phyloP scores from a whole-genome alignment of 2,888 invertebrate species.

The Nomada hirtipes region DNA sequence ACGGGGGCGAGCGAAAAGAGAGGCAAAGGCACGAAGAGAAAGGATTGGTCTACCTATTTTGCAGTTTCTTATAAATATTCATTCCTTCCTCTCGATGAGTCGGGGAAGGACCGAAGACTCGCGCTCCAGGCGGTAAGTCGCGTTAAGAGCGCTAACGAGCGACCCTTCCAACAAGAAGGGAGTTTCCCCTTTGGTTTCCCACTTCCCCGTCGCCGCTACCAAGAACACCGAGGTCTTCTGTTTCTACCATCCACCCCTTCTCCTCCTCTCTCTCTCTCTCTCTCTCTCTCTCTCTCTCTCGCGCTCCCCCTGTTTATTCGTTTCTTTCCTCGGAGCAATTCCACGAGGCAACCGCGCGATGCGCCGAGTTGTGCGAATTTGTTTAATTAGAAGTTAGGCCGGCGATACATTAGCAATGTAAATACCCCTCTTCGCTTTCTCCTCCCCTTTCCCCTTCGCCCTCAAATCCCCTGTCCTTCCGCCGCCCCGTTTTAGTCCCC shows the following conservation, averaged over 20 bases:
- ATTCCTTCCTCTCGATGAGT: conserved; percentile 81
- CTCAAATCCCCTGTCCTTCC: conserved; percentile 28
- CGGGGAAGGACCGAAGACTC: conserved; percentile 75
- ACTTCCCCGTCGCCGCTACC: conserved; percentile 37
- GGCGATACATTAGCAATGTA: conserved; percentile 84
- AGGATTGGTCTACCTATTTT: conserved; percentile 77
- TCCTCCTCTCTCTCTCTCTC: conserved; percentile 25
- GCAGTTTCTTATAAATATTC: conserved; percentile 84
- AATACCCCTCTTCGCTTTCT: conserved; percentile 75
- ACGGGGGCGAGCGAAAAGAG: not conserved
- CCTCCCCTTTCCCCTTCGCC: conserved; percentile 25
- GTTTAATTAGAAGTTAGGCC: conserved; percentile 84
- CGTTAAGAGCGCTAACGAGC: conserved; percentile 84
- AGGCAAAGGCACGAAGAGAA: conserved; percentile 37
- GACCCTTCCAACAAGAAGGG: conserved; percentile 74
- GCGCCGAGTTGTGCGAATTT: conserved; percentile 83
- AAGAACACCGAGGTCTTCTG: conserved; percentile 21
- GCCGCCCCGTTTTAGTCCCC: conserved; percentile 35
- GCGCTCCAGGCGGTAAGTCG: conserved; percentile 83
- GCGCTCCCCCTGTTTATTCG: conserved; percentile 7
- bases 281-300: conserved; percentile 16
- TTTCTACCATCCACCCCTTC: not conserved
- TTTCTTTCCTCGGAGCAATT: conserved; percentile 71
- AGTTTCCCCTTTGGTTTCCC: conserved; percentile 63
- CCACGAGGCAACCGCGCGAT: conserved; percentile 73